Conservation (phyloP, 2,888 invertebrate species). For the Bimastos eiseni region DNA sequence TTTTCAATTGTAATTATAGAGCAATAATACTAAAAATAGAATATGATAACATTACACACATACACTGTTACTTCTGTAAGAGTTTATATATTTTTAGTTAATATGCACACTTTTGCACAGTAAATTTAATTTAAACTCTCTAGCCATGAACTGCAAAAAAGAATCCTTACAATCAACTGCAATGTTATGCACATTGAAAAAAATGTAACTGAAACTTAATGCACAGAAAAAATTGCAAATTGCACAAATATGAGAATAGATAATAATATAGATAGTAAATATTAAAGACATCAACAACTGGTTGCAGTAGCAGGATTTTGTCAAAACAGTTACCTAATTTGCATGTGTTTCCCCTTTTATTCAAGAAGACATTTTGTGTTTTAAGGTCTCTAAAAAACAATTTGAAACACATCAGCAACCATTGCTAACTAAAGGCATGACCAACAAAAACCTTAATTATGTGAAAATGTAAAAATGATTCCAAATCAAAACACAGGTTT, state of each 20-base stretch:
- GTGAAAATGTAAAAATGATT: background rate
- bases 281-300: background rate
- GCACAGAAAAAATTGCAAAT: too few species aligned
- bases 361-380: slow-evolving; percentile 59
- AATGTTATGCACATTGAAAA: background rate
- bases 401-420: background rate
- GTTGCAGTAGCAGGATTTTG: background rate
- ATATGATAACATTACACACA: background rate
- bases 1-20: background rate
- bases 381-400: slow-evolving; percentile 56
- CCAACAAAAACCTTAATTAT: background rate
- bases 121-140: background rate
- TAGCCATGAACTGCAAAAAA: background rate
- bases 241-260: background rate
- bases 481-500: background rate
- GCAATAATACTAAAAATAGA: background rate
- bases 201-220: background rate
- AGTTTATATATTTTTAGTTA: background rate
- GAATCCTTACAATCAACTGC: background rate
- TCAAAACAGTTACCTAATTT: slow-evolving; percentile 39
- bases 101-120: background rate
- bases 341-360: slow-evolving; percentile 54
- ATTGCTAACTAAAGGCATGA: background rate
- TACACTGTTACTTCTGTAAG: background rate
- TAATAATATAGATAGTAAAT: background rate